Base-by-base conservation (phyloP, 2,797 vertebrate genomes). In the Acomys russatus region DNA sequence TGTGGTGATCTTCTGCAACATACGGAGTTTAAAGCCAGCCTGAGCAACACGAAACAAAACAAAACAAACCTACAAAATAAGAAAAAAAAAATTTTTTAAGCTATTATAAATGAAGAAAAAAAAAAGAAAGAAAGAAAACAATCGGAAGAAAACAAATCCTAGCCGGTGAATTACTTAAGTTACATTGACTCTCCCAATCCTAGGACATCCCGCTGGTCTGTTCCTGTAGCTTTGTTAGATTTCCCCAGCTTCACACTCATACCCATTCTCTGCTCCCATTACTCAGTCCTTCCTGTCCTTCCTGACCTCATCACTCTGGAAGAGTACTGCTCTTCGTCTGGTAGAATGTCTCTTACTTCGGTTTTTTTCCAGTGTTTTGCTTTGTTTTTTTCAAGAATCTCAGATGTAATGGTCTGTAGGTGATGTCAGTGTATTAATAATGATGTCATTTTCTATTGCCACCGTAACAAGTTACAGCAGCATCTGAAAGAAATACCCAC, bases 81-180 rank as follows among this genome's bases (percentile, higher is more conserved):
- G 33, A 7, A 56, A 61, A 56, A 61, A 82, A 82, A 25, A 28
- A 61, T 28, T n/a, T n/a, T n/a, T n/a, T 82, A 61, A 61, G n/a
- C 22, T 61, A 25, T 38, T 12, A n/a, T 38, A 61, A 74, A 93
- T 18, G 51, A 38, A 83, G 94, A 77, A 44, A 44, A 44, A 44
- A 44, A n/a, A n/a, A 56, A 79, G 51, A 22, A 79, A 51, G 54
- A 79, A 59, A n/a, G 18, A 64, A 44, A 63, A 83, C 56, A 83
- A 68, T 4, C 35, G 66, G 33, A 76, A 88, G 25, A 82, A 92
- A 92, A 90, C 30, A 85, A 90, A 18, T 88, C 28, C 23, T 82
- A 88, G 56, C n/a, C 95, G 64, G 64, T 79, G 6, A 95, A 30
- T 76, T 96, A 66, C 74, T 92, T 92, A 68, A 74, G 82, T 79